These are phyloP conservation scores for Drosophila repleta DNA, from an alignment of 1,140 invertebrate genomes.

Conservation along the genomic window DNA sequence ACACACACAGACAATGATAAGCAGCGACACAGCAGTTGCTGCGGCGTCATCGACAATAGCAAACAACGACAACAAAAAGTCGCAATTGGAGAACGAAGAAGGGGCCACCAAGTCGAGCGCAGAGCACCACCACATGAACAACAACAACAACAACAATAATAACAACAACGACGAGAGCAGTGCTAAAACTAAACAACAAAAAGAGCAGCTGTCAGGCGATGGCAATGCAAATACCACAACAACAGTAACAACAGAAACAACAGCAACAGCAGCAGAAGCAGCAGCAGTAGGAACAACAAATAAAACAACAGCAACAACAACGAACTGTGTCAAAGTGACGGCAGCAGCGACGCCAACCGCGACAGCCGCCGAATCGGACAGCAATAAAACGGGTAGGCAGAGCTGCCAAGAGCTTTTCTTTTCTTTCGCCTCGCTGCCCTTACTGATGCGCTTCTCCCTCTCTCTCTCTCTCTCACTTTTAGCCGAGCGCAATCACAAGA, in stretches of 20 bases:
- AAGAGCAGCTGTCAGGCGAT: slow-evolving; percentile 50
- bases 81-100: slow-evolving; percentile 34
- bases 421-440: background rate
- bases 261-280: background rate
- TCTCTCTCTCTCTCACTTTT: slow-evolving; percentile 2
- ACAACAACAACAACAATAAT: slow-evolving; percentile 33
- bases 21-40: slow-evolving; percentile 38
- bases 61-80: slow-evolving; percentile 36
- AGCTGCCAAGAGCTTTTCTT: slow-evolving; percentile 36
- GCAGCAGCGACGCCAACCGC: slow-evolving; percentile 21
- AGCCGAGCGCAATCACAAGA: slow-evolving; percentile 74
- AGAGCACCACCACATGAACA: slow-evolving; percentile 29
- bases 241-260: slow-evolving; percentile 30
- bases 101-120: slow-evolving; percentile 19
- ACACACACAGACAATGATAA: slow-evolving; percentile 39
- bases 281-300: slow-evolving; percentile 5
- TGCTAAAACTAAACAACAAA: slow-evolving; percentile 29
- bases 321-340: slow-evolving; percentile 46
- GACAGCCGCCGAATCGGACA: slow-evolving; percentile 35
- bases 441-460: slow-evolving; percentile 35
- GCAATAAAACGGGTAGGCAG: slow-evolving; percentile 69
- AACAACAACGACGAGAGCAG: slow-evolving; percentile 28
- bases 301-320: slow-evolving; percentile 45
- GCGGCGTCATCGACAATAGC: slow-evolving; percentile 38
- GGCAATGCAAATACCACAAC: slow-evolving; percentile 59